A percentile compares a stretch with the other conserved stretches of the same genome.
Evolutionary conservation across 2,113 vertebrate species (phyloP).

Genomic region (Paradoxurus hermaphroditus): DNA sequence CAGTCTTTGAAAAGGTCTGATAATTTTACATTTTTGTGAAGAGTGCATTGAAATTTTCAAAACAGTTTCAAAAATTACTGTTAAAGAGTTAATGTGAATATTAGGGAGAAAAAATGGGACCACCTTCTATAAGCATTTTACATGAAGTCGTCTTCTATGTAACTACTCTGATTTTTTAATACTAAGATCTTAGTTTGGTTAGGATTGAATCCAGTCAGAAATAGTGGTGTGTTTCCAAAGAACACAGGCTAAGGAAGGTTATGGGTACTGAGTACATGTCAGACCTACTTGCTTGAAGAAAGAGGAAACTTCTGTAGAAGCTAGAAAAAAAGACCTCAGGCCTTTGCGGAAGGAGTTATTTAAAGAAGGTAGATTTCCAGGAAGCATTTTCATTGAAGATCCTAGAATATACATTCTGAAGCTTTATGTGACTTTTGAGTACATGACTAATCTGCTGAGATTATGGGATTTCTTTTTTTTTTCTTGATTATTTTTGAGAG

Average conservation of each 20-base stretch:
- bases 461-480: background rate
- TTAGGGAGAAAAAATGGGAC: background rate
- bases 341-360: background rate
- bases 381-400: background rate
- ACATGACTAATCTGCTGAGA: background rate
- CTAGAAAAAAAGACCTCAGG: background rate
- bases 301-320: conserved; percentile 31
- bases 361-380: background rate
- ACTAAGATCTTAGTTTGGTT: conserved; percentile 48
- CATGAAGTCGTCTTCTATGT: background rate
- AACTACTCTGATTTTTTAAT: background rate
- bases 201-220: conserved; percentile 54
- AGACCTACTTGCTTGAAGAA: conserved; percentile 14
- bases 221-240: conserved; percentile 39
- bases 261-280: background rate
- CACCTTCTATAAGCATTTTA: background rate
- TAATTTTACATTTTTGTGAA: background rate
- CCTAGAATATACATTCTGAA: background rate
- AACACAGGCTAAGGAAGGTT: conserved; percentile 12
- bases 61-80: background rate
- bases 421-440: background rate
- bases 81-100: background rate
- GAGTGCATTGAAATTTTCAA: background rate
- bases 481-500: no score
- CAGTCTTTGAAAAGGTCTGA: background rate